Conservation (phyloP, 2,797 vertebrate species). For the Oreochromis mossambicus region DNA sequence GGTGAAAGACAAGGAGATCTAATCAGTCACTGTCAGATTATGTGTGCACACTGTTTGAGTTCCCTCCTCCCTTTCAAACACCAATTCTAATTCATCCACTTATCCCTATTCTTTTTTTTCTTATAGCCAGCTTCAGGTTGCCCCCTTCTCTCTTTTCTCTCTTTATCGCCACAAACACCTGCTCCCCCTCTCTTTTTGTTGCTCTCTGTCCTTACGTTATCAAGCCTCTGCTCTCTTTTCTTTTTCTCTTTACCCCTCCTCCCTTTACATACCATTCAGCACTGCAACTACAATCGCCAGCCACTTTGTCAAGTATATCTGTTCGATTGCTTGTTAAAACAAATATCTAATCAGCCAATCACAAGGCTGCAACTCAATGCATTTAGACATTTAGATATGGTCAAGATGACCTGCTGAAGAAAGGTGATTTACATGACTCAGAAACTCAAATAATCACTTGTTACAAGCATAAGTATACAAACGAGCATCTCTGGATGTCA, state of each 20-base stretch:
- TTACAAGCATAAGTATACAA: neutral
- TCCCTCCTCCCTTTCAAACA: neutral
- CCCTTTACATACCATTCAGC: slow-evolving; percentile 8
- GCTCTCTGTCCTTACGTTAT: slow-evolving; percentile 21
- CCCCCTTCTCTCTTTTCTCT: neutral
- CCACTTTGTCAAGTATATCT: neutral
- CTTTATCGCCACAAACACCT: slow-evolving; percentile 24
- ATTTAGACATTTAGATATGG: neutral
- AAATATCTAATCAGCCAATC: neutral
- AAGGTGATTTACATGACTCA: neutral
- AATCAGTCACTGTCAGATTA: neutral
- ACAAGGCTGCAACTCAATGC: neutral
- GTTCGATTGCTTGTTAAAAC: neutral
- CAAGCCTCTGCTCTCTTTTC: slow-evolving; percentile 6
- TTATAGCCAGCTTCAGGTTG: neutral
- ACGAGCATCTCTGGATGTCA: neutral
- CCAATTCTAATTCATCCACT: neutral
- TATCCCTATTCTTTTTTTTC: slow-evolving; percentile 8
- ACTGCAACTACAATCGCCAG: slow-evolving; percentile 6
- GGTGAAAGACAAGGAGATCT: neutral
- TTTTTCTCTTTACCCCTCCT: neutral
- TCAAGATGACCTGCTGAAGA: neutral
- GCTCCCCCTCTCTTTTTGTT: slow-evolving; percentile 11
- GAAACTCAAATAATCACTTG: neutral
- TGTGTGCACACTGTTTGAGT: neutral